Base-by-base conservation (phyloP, 2,797 vertebrate genomes). In the Phylloscopus collybita region DNA sequence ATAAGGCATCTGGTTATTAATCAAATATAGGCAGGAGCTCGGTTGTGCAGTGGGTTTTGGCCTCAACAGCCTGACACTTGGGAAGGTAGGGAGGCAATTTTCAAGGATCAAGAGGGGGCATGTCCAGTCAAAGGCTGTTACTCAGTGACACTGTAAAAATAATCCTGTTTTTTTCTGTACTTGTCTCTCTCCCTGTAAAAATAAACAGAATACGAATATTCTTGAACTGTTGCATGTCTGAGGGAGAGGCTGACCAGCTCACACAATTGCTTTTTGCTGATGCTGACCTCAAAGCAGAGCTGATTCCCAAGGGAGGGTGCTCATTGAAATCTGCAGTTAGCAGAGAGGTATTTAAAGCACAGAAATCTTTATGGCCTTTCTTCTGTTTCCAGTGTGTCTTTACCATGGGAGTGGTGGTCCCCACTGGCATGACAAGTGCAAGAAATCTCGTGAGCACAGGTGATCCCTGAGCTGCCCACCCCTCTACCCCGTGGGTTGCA, bases 1-100 rank as follows among this genome's bases (percentile, higher is more conserved):
- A 96, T 91, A 96, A 97, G 86, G 88, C 80, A 86, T 91, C 97
- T 92, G 91, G 74, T 96, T 97, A 96, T 94, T 95, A 87, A 87
- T 93, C 86, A 85, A 89, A 94, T 86, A 79, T 65, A 90, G 86
- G 72, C 80, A 74, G 76, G 86, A 86, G 74, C 60, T 86, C 38
- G n/a, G 32, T 59, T 78, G 53, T 94, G 54, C 78, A 34, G 51
- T 53, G 17, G 34, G 20, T 62, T 92, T 90, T 34, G 80, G 65
- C 54, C 70, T 82, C 44, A 70, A 61, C 29, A 65, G 57, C 53
- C 71, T 60, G 79, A 85, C 50, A 18, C 66, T 93, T 54, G 72
- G 88, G 85, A 90, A 87, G 80, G 62, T 16, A 57, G 83, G 85
- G 74, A 79, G 56, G 29, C 70, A 36, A 56, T 91, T 86, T 94